These are phyloP conservation scores for Drosophila santomea DNA, from an alignment of 1,140 invertebrate genomes.

Conservation along the genomic window DNA sequence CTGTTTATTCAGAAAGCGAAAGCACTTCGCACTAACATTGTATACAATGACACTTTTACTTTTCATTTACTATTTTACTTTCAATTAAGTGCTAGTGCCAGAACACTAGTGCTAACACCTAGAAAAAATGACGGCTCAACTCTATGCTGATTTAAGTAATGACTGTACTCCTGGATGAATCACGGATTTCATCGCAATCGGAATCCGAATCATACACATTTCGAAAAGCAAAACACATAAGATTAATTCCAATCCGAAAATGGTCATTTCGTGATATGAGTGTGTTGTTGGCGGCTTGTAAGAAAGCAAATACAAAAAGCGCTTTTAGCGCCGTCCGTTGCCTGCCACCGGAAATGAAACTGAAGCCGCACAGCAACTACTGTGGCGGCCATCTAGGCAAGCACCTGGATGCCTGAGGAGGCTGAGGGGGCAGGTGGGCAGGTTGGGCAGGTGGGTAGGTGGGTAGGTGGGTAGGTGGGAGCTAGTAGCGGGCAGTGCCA, in stretches of 20 bases:
- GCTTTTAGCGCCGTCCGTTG: constrained; percentile 56
- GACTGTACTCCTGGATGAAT: constrained; percentile 45
- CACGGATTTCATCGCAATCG: constrained; percentile 50
- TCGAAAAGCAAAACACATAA: constrained; percentile 23
- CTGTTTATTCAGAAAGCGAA: not conserved
- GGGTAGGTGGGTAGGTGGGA: not conserved
- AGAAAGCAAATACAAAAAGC: constrained; percentile 41
- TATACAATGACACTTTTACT: not conserved
- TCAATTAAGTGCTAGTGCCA: not conserved
- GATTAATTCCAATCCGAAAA: constrained; percentile 52
- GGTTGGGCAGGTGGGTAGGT: not conserved
- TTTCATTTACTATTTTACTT: not conserved
- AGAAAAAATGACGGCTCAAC: too few species aligned
- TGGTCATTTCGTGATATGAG: constrained; percentile 44
- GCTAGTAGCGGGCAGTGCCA: constrained; percentile 3
- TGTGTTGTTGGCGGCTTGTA: constrained; percentile 31
- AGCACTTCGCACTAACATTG: not conserved
- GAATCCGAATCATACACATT: constrained; percentile 49
- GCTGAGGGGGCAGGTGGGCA: not conserved
- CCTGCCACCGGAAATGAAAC: constrained; percentile 78
- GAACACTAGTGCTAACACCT: not conserved
- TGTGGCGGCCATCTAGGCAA: constrained; percentile 21
- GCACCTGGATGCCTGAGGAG: not conserved
- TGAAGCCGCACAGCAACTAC: constrained; percentile 61
- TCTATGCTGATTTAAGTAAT: constrained; percentile 9